A percentile compares a stretch with the other conserved stretches of the same genome.
Evolutionary conservation across 2,888 invertebrate species (phyloP).

Genomic region (Allophyes oxyacanthae): DNA sequence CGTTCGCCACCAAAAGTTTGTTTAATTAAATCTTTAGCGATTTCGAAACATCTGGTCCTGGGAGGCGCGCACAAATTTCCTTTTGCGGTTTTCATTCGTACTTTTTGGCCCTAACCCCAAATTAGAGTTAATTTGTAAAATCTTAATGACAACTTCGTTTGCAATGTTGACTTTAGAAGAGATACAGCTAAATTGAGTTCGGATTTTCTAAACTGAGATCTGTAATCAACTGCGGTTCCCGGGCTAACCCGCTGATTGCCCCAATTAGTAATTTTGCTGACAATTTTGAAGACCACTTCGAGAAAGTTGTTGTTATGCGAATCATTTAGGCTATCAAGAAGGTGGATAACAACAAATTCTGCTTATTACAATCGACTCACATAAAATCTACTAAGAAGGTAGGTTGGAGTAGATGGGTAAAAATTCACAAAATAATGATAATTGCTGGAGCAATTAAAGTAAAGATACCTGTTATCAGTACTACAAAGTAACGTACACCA

Average conservation of each 20-base stretch:
- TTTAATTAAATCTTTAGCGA: constrained; percentile 79
- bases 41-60: constrained; percentile 76
- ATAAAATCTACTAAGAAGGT: too few relatives aligned
- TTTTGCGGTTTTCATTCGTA: constrained; percentile 61
- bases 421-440: too few relatives aligned
- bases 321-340: constrained; percentile 25
- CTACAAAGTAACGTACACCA: neutral
- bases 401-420: too few relatives aligned
- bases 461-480: too few relatives aligned
- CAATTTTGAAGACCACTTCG: constrained; percentile 23
- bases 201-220: constrained; percentile 43
- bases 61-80: constrained; percentile 55
- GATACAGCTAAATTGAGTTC: constrained; percentile 47
- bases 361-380: too few relatives aligned
- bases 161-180: constrained; percentile 46
- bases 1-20: constrained; percentile 65
- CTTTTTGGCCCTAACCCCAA: constrained; percentile 47
- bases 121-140: constrained; percentile 52
- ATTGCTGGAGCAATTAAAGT: too few relatives aligned
- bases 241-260: constrained; percentile 32
- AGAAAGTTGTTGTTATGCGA: constrained; percentile 23
- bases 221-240: constrained; percentile 43
- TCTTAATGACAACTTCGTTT: constrained; percentile 51
- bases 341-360: constrained; percentile 1
- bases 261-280: constrained; percentile 41